phyloP scores from a whole-genome alignment of 1,140 invertebrate genomes.

The Megathymus violae region DNA sequence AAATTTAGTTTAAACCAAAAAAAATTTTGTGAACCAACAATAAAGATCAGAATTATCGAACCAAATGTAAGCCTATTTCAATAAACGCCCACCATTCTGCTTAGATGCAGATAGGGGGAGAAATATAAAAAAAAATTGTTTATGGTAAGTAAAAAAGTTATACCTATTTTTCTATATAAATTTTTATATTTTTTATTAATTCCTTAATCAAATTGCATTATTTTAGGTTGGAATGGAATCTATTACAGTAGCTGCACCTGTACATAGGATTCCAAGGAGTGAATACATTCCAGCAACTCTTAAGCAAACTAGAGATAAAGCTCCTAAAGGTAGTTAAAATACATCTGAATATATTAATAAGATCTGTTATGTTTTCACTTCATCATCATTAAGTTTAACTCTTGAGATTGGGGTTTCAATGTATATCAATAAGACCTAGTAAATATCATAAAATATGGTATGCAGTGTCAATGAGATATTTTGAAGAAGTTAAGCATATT shows the following conservation, averaged over 20 bases:
- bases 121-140: background rate
- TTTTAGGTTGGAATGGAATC: constrained; percentile 8
- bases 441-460: no score
- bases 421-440: no score
- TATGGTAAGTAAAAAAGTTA: background rate
- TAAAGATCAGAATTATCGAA: background rate
- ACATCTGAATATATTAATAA: background rate
- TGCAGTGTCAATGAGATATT: background rate
- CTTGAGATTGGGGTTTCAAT: no score
- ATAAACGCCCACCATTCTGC: background rate
- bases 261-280: constrained; percentile 7
- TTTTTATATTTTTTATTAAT: background rate
- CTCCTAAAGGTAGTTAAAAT: constrained; percentile 5
- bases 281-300: constrained; percentile 20
- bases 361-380: no score
- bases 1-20: no score
- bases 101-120: background rate
- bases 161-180: no score
- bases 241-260: background rate
- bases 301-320: constrained; percentile 4
- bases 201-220: background rate
- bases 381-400: no score
- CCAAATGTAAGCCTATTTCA: background rate
- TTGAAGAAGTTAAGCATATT: no score
- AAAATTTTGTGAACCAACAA: background rate